Evolutionary conservation across 2,888 invertebrate species (phyloP), one percentile per base, ranked within the genome.

Genomic region (Agriopis aurantiaria): DNA sequence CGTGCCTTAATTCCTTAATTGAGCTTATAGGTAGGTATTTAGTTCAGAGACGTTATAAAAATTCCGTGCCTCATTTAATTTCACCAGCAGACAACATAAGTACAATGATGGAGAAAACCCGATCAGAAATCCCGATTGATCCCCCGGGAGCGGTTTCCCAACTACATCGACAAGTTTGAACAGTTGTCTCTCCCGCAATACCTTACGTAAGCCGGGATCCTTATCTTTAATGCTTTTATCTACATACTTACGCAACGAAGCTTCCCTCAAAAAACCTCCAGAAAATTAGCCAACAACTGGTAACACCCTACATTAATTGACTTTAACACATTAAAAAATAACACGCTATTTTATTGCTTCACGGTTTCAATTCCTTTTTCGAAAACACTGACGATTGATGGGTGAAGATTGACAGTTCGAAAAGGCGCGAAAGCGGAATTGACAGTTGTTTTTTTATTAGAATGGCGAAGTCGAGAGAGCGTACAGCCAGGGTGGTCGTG

Each of bases 401-500:
- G 59, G 63, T 78, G 58, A 69, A 65, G 78, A 81, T 79, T 86
- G 86, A 83, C 80, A 84, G 84, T 82, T 81, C 79, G 83, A 78
- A 80, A 76, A 81, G 86, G 91, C 87, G 90, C 88, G 87, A 88
- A 89, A 88, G 82, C 82, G 71, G 78, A 76, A 76, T 71, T 76
- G 78, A 78, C 75, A 78, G 76, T 73, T 77, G 65, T 74, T 71
- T 74, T 75, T 80, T 74, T 78, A 73, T 72, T 77, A 69, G 80
- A 71, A 68, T 40, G 23, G 78, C 53, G 77, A 82, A 74, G 80
- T 76, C 81, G 80, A 74, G 33, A 84, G 17, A 84, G 83, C 83
- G 81, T 85, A 85, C 90, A 91, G 93, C 92, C 92, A 88, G 91
- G 92, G 88, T 88, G 83, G 73, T 89, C 90, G 91, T 91, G 91